Percentiles rank a stretch among this genome's conserved stretches.
Conservation (phyloP, 2,888 invertebrate genomes). For the Leucophenga montana region DNA sequence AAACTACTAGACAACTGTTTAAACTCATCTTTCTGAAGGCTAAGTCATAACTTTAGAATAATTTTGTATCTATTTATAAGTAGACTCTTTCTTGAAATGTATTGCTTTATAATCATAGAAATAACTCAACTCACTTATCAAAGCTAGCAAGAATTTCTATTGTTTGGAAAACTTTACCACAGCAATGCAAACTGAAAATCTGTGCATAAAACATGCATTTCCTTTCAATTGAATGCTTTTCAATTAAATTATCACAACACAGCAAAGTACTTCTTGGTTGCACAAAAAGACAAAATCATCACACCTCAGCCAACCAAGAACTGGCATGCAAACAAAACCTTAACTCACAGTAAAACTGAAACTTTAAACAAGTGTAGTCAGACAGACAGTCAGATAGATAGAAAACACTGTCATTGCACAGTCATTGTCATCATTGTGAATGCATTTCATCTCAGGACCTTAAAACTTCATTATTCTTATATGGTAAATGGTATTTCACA, state of each 20-base stretch:
- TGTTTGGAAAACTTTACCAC: slow-evolving; percentile 3
- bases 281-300: too few relatives aligned
- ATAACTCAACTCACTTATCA: too few relatives aligned
- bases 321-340: too few relatives aligned
- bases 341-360: not conserved
- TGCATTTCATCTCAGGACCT: slow-evolving; percentile 48
- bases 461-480: slow-evolving; percentile 63
- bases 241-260: slow-evolving; percentile 66
- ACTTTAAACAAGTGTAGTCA: slow-evolving; percentile 20
- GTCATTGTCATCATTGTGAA: slow-evolving; percentile 41
- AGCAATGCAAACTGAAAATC: slow-evolving; percentile 25
- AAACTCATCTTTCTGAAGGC: too few relatives aligned
- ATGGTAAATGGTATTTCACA: slow-evolving; percentile 42
- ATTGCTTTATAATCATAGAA: not conserved
- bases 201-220: slow-evolving; percentile 31
- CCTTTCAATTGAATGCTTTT: slow-evolving; percentile 44
- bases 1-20: too few relatives aligned
- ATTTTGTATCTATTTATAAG: too few relatives aligned
- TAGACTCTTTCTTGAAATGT: too few relatives aligned
- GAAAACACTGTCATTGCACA: slow-evolving; percentile 49
- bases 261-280: slow-evolving; percentile 33
- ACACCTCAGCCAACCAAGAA: too few relatives aligned
- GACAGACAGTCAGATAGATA: slow-evolving; percentile 32
- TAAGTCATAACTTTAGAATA: too few relatives aligned
- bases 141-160: too few relatives aligned